Base-by-base conservation (phyloP, 2,888 invertebrate genomes). In the Pimpla rufipes region DNA sequence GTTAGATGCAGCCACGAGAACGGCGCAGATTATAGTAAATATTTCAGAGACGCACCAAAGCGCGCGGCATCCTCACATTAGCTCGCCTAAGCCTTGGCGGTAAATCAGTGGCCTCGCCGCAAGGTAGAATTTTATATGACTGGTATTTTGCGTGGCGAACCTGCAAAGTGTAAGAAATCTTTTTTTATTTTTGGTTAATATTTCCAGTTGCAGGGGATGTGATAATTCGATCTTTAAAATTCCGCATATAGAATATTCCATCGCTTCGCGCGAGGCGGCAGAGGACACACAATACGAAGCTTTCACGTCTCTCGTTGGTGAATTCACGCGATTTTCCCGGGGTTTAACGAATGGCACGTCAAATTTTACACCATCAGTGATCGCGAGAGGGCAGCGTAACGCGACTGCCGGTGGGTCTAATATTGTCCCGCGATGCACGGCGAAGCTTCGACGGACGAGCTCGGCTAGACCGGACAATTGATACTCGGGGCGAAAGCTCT, bases 401-500 rank as follows among this genome's bases (percentile, higher is more conserved):
- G 10, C n/a, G 42, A 18, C 68, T 50, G 21, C 50, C 35, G 76
- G 21, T 73, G 40, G 83, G 40, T 76, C 71, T 71, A 57, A 47
- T 76, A 76, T 83, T 83, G 71, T 79, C 79, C 67, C 52, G 37
- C 18, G 45, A 18, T 67, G 18, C 37, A 16, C 11, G 50, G 21
- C 35, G 35, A 52, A 35, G 18, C 21, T 62, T 62, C 45, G 67
- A 59, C 52, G 52, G 57, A 79, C 57, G 52, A 62, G 13, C 71
- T 29, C 18, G 29, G 45, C 59, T 57, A 64, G 55, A 74, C 77
- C 50, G 76, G 85, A 76, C 86, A 87, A 86, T 88, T 86, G 85
- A 87, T 85, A 81, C 52, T 62, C 70, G 80, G 67, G 29, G n/a
- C 23, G 13, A 59, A 78, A 70, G 78, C 80, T 85, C 81, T 73